Evolutionary conservation across 2,888 invertebrate genomes (phyloP).

Genomic region (Drosophila mimica): DNA sequence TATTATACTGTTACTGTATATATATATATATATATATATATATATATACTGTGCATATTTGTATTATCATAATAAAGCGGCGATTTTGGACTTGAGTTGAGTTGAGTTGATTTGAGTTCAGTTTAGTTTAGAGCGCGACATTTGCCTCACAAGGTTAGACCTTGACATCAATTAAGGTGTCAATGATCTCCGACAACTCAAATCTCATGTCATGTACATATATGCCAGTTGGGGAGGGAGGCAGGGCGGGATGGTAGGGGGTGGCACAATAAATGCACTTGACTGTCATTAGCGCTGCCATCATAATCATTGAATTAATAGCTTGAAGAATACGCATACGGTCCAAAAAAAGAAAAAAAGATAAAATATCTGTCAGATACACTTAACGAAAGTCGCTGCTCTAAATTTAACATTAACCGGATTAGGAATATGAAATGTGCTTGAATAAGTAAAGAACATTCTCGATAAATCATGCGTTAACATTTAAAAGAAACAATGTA

Average conservation of each 20-base stretch:
- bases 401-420: neutral
- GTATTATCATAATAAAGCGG: conserved; percentile 53
- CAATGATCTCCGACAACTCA: conserved; percentile 64
- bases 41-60: conserved; percentile 9
- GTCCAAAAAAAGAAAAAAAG: conserved; percentile 16
- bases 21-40: conserved; percentile 18
- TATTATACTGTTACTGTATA: conserved; percentile 13
- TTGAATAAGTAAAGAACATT: neutral
- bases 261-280: conserved; percentile 59
- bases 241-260: neutral
- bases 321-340: conserved; percentile 53
- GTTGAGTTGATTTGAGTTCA: conserved; percentile 43
- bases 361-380: conserved; percentile 25
- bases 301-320: conserved; percentile 81
- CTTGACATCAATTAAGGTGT: conserved; percentile 83
- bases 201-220: conserved; percentile 21
- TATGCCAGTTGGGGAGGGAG: neutral
- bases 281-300: conserved; percentile 75
- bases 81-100: conserved; percentile 36
- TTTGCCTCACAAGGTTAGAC: conserved; percentile 55
- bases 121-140: conserved; percentile 43
- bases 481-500: neutral
- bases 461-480: neutral
- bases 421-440: neutral
- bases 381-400: neutral